Percentiles rank a stretch among this genome's conserved stretches.
phyloP scores from a whole-genome alignment of 2,888 invertebrate species.

The Phaonia tiefii region DNA sequence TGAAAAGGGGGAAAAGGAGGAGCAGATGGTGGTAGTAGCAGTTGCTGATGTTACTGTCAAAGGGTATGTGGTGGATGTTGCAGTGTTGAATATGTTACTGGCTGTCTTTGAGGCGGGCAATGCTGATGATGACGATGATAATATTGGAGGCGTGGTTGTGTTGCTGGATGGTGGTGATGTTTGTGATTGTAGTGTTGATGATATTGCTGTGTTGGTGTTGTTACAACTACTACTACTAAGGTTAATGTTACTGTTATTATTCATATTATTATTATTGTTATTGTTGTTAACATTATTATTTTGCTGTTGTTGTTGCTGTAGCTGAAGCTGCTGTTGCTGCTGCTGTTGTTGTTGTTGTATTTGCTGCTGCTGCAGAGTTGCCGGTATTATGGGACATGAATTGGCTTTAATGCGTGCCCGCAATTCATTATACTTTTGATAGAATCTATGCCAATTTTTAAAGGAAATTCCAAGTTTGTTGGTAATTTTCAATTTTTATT shows the following conservation, averaged over 20 bases:
- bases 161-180: constrained; percentile 19
- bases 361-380: constrained; percentile 80
- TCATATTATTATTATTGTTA: constrained; percentile 71
- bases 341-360: constrained; percentile 75
- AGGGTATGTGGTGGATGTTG: constrained; percentile 46
- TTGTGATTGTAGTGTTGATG: constrained; percentile 16
- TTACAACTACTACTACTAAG: constrained; percentile 69
- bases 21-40: constrained; percentile 73
- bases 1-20: constrained; percentile 50
- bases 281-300: constrained; percentile 71
- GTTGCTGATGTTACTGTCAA: constrained; percentile 69
- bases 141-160: constrained; percentile 49
- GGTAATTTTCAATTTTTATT: constrained; percentile 38
- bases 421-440: constrained; percentile 92
- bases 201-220: constrained; percentile 45
- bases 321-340: constrained; percentile 67
- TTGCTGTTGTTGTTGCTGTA: constrained; percentile 68
- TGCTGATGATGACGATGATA: constrained; percentile 68
- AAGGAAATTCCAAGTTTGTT: constrained; percentile 22
- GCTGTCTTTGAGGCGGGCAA: constrained; percentile 26
- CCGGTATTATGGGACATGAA: constrained; percentile 88
- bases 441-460: constrained; percentile 84
- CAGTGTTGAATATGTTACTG: constrained; percentile 25
- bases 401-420: constrained; percentile 93
- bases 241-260: constrained; percentile 71